Conservation (phyloP, 2,113 vertebrate genomes). For the Patagioenas fasciata region DNA sequence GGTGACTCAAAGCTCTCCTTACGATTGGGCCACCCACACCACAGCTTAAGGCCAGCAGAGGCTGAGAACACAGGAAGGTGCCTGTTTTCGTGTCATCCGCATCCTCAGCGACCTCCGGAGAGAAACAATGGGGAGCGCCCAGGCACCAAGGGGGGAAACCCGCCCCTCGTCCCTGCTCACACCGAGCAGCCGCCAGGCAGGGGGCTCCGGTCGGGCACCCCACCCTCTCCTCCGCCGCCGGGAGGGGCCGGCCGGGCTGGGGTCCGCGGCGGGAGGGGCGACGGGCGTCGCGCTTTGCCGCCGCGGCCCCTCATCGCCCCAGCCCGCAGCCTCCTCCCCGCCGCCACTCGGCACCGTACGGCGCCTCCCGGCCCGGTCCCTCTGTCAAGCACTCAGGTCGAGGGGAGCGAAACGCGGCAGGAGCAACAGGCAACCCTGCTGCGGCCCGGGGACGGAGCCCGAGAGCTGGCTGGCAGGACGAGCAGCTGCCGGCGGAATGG, state of each 20-base stretch:
- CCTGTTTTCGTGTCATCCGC: neutral
- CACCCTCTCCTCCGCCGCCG: neutral
- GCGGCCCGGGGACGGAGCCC: neutral
- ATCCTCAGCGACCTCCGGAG: neutral
- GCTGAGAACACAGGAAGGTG: neutral
- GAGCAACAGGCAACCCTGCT: slow-evolving; percentile 18
- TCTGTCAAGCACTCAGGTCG: neutral
- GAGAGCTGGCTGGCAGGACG: neutral
- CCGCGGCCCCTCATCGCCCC: neutral
- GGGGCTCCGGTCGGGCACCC: neutral
- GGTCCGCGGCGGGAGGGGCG: too few species aligned
- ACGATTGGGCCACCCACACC: neutral
- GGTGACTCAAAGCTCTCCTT: neutral
- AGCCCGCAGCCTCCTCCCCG: neutral
- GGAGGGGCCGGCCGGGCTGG: neutral
- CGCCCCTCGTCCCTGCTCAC: neutral
- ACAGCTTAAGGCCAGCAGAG: neutral
- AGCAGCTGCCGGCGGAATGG: neutral
- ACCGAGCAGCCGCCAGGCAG: neutral
- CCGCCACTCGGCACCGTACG: neutral
- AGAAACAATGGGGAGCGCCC: neutral
- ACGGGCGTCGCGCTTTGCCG: too few species aligned
- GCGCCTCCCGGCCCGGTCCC: neutral
- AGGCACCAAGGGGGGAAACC: neutral
- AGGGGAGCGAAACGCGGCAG: neutral